A percentile compares a stretch with the other conserved stretches of the same genome.
These are phyloP conservation scores for Sinocyclocheilus anshuiensis DNA, from an alignment of 2,113 vertebrate genomes.

Conservation along the genomic window DNA sequence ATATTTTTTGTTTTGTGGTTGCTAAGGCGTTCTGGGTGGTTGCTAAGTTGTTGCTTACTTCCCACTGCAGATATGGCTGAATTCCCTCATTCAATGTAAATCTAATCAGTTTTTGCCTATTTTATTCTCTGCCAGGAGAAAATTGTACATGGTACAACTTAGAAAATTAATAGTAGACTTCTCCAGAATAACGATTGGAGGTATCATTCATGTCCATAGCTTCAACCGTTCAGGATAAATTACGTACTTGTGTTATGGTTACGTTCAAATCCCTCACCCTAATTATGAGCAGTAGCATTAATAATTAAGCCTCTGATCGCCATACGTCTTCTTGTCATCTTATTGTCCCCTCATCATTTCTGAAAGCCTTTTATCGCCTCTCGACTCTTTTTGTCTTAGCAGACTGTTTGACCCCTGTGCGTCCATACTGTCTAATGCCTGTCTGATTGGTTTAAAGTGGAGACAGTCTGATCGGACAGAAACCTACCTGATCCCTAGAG, in stretches of 20 bases:
- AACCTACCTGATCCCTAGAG: slow-evolving; percentile 41
- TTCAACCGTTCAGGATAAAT: not conserved
- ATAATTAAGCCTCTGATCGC: not conserved
- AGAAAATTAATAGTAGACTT: not conserved
- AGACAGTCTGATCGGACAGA: slow-evolving; percentile 18
- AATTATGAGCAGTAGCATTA: slow-evolving; percentile 8
- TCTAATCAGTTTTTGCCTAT: not conserved
- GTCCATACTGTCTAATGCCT: slow-evolving; percentile 7
- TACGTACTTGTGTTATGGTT: not conserved
- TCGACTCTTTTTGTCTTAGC: slow-evolving; percentile 19
- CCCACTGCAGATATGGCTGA: not conserved
- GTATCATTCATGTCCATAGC: not conserved
- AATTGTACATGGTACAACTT: not conserved
- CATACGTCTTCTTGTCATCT: not conserved
- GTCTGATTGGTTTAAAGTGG: slow-evolving; percentile 44
- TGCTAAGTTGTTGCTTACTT: not conserved
- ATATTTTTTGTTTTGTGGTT: not conserved
- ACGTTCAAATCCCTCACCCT: not conserved
- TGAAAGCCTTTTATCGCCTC: slow-evolving; percentile 2
- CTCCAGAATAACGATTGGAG: not conserved
- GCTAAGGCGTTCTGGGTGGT: not conserved
- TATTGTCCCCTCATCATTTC: not conserved
- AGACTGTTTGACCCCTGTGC: slow-evolving; percentile 1
- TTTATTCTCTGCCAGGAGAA: not conserved
- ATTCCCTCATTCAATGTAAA: not conserved